A percentile compares a stretch with the other conserved stretches of the same genome.
These are phyloP conservation scores for Tachysurus fulvidraco DNA, from an alignment of 2,113 vertebrate genomes.

Conservation along the genomic window DNA sequence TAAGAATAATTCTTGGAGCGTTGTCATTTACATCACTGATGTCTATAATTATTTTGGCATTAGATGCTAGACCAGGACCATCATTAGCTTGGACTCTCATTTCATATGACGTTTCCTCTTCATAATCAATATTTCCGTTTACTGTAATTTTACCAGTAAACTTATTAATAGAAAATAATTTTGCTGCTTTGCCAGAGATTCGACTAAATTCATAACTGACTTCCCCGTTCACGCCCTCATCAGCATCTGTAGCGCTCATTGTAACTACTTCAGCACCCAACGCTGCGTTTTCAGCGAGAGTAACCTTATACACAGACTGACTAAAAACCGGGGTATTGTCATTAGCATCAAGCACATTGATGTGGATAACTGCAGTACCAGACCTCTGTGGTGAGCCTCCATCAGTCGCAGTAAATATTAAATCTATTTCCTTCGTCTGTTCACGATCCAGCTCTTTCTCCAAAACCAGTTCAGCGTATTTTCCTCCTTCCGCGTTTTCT, in stretches of 20 bases:
- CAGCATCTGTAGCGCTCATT: conserved; percentile 55
- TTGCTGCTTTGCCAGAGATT: background rate
- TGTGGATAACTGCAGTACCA: conserved; percentile 55
- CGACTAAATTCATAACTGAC: conserved; percentile 5
- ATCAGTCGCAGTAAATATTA: conserved; percentile 73
- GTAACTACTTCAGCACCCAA: conserved; percentile 49
- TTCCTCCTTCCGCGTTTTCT: conserved; percentile 57
- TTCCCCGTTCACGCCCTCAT: background rate
- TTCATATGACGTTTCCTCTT: background rate
- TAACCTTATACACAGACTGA: conserved; percentile 30
- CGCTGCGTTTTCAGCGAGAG: conserved; percentile 45
- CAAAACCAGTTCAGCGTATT: conserved; percentile 60
- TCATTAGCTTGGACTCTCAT: background rate
- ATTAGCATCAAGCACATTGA: conserved; percentile 59
- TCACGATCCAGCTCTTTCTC: conserved; percentile 70
- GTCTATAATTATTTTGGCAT: background rate
- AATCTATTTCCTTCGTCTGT: conserved; percentile 55
- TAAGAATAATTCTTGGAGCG: conserved; percentile 3
- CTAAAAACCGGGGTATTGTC: conserved; percentile 15
- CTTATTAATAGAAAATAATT: background rate
- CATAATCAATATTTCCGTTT: background rate
- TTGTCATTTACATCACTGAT: conserved; percentile 5
- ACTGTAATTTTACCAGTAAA: background rate
- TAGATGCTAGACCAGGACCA: background rate
- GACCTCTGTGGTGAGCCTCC: conserved; percentile 66